Evolutionary conservation across 2,113 vertebrate genomes (phyloP), one percentile per base, ranked within the genome.

Genomic region (Seriola quinqueradiata): DNA sequence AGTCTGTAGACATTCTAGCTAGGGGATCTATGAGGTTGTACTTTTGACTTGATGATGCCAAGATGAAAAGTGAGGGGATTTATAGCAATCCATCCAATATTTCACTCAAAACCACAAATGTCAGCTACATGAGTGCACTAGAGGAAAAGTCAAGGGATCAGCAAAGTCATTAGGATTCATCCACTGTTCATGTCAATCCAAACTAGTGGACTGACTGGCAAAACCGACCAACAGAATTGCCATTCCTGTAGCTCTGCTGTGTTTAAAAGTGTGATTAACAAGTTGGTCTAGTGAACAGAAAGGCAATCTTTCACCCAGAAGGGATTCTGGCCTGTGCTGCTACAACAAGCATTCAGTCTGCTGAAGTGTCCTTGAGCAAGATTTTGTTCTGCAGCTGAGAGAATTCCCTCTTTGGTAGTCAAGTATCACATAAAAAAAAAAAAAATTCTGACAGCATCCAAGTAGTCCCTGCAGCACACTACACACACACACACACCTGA

Each of bases 361-460:
- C 28, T 36, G 23, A 54, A 52, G 57, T 64, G 71, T 72, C 66
- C 61, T 77, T 75, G 8, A 83, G 59, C 42, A 21, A 73, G 60
- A 60, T n/a, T 60, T 23, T 54, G 0, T 23, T 65, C 34, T 66
- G 52, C 69, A 46, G 71, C 17, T 36, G 60, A 84, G 42, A 59
- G 4, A 54, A 82, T n/a, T 63, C 72, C 17, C 72, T 54, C 5
- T 57, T 38, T 60, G 57, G 38, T 54, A 11, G 28, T 81, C 44
- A 71, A 23, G 16, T 52, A 54, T 68, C 16, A 57, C 28, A 12
- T 5, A 38, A 8, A 38, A 42, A 11, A 42, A 42, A 12, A 78
- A 65, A 32, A 52, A 61, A 75, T 70, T 46, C 3, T 34, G 58
- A 55, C 21, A 38, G 75, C 42, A 70, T 60, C 42, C 28, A 34